These are phyloP conservation scores for Drosophila nebulosa DNA, from an alignment of 1,140 invertebrate species.

Conservation along the genomic window DNA sequence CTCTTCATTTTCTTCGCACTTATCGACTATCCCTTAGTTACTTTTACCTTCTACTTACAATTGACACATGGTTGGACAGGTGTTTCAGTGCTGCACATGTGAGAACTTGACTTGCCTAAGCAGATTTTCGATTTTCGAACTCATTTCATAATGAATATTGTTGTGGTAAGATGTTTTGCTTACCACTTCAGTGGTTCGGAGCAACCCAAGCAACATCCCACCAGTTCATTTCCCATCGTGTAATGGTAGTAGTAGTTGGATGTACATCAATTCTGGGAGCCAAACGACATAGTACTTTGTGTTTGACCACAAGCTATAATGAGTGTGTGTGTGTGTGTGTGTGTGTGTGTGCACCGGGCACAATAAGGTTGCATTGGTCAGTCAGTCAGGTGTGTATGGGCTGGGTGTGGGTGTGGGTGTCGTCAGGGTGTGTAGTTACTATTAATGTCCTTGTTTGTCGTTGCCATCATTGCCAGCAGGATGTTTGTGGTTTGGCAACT, in stretches of 20 bases:
- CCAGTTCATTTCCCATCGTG: neutral
- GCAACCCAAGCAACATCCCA: constrained; percentile 3
- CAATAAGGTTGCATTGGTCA: constrained; percentile 18
- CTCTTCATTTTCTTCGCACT: too few relatives aligned
- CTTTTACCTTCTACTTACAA: too few relatives aligned
- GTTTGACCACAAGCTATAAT: constrained; percentile 71
- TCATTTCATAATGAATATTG: neutral
- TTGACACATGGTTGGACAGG: too few relatives aligned
- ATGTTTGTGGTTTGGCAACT: constrained; percentile 30
- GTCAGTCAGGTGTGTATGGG: constrained; percentile 15
- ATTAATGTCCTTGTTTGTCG: neutral
- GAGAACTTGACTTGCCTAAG: neutral
- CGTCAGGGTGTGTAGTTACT: constrained; percentile 12
- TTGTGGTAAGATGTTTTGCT: neutral
- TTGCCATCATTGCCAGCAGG: constrained; percentile 19
- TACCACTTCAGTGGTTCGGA: neutral
- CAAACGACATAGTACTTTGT: constrained; percentile 62
- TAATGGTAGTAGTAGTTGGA: neutral
- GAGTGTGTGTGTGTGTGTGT: too few relatives aligned
- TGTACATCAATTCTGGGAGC: neutral
- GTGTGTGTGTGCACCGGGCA: constrained; percentile 13
- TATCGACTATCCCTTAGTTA: too few relatives aligned
- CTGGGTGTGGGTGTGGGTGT: constrained; percentile 9
- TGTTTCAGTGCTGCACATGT: too few relatives aligned
- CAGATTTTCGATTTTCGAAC: neutral